Conservation (phyloP, 1,140 invertebrate species). For the Pseudobourletiella spinata region DNA sequence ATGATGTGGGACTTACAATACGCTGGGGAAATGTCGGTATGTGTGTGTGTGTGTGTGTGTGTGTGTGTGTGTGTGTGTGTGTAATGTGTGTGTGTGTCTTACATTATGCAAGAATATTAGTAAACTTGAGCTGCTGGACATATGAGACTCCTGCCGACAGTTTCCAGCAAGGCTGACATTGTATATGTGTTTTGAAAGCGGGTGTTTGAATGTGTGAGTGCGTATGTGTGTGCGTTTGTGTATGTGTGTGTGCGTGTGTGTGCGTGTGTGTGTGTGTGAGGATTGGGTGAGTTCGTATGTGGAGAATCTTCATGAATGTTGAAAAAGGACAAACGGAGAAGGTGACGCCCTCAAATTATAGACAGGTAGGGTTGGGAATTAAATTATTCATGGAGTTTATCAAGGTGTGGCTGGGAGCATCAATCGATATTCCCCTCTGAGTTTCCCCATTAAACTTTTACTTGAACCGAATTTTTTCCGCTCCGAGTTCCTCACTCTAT, state of each 20-base stretch:
- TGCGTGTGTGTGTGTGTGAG: too few relatives aligned
- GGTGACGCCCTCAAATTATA: conserved; percentile 37
- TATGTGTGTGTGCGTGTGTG: background rate
- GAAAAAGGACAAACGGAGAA: conserved; percentile 36
- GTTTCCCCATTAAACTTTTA: conserved; percentile 29
- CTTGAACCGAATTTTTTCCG: conserved; percentile 25
- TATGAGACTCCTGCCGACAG: too few relatives aligned
- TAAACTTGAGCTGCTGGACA: too few relatives aligned
- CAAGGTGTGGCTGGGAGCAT: conserved; percentile 36
- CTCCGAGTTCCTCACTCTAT: conserved; percentile 34
- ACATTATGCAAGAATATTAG: too few relatives aligned
- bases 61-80: too few relatives aligned
- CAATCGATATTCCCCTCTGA: conserved; percentile 35
- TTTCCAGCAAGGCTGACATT: too few relatives aligned
- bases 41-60: too few relatives aligned
- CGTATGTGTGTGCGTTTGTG: background rate
- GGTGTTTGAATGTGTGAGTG: background rate
- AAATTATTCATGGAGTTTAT: conserved; percentile 38
- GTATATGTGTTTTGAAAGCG: too few relatives aligned
- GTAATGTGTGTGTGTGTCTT: too few relatives aligned
- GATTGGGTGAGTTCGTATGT: background rate
- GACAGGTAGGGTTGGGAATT: conserved; percentile 33
- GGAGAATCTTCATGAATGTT: conserved; percentile 28
- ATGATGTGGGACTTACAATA: too few relatives aligned
- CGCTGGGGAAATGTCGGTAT: too few relatives aligned